Base-by-base conservation (phyloP, 2,113 vertebrate species). In the Donacobius atricapilla region DNA sequence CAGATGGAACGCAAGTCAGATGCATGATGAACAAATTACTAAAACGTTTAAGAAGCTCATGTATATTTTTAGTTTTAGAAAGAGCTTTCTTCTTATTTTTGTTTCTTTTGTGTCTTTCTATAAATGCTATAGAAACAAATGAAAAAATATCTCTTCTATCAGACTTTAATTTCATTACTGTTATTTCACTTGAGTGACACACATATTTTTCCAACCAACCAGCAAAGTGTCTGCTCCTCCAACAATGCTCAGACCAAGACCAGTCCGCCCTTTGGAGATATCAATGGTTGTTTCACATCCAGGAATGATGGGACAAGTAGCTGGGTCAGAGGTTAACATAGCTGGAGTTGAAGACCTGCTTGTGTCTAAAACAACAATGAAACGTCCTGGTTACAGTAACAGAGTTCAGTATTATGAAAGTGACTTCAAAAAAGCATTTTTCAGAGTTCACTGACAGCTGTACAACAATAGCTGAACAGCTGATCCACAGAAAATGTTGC, bases 281-380 rank as follows among this genome's bases (percentile, higher is more conserved):
- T 99, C 99, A 44, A 99, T 99, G 73, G 99, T 99, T 94, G 99
- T 99, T 98, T 99, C 99, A 37, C 99, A 99, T 78, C 99, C 99
- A 33, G 99, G 99, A 94, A 99, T 99, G 89, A 99, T 99, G 87
- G 99, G 99, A 94, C 99, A 99, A 47, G 98, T 99, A 37, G 98
- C 89, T 44, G 99, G 99, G 89, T 99, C 99, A 22, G 98, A 99
- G 51, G 97, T 96, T 96, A 99, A 97, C 4, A 98, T 97, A 7
- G 98, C 98, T 50, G 99, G 99, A 79, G 98, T 99, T 58, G 99
- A 99, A 8, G 99, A 99, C 87, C 99, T 98, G 91, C 99, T 99
- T 30, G 96, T 95, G 90, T 93, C 99, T 99, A 86, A 92, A 90
- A 66, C 13, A 93, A 84, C 24, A 95, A 73, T 63, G 35, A 82